Evolutionary conservation across 2,113 vertebrate genomes (phyloP), one percentile per base, ranked within the genome.

Genomic region (Macaca nemestrina): DNA sequence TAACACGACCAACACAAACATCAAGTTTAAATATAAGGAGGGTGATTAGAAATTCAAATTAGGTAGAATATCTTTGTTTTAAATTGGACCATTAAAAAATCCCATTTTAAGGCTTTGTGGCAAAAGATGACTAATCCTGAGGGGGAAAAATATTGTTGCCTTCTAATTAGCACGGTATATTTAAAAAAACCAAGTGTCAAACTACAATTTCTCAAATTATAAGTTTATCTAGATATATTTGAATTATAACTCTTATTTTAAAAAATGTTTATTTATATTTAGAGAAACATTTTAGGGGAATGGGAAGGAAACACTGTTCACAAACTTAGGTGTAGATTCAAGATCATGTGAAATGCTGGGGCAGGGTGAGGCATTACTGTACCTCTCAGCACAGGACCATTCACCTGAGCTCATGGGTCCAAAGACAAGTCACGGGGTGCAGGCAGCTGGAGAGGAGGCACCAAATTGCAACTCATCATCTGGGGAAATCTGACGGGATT

Each of bases 11-110:
- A 86, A 92, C 10, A 61, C n/a, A 90, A 82, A 75, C n/a, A 52
- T 59, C 48, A 92, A 88, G 40, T 67, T 88, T 72, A 61, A 84
- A 75, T 68, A 17, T n/a, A 78, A 91, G 67, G 11, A n/a, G 86
- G 40, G 76, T 78, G 57, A 82, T 64, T 59, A 95, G 81, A 88
- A 82, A 94, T 85, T 92, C 70, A 88, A 85, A 95, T 94, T 68
- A 94, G 57, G 72, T 88, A 91, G 12, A 82, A 27, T 40, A 43
- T 90, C 52, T 84, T 64, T 91, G 32, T 43, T 94, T 92, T 80
- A 55, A 87, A 90, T 18, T 43, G 75, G 40, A 72, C n/a, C 23
- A 75, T 80, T 76, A 45, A 92, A 90, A 78, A 78, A 73, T 61
- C n/a, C 64, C 48, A 92, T 22, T 95, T 94, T 57, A 87, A 90